phyloP scores from a whole-genome alignment of 2,113 vertebrate species.

The Clarias batrachus region DNA sequence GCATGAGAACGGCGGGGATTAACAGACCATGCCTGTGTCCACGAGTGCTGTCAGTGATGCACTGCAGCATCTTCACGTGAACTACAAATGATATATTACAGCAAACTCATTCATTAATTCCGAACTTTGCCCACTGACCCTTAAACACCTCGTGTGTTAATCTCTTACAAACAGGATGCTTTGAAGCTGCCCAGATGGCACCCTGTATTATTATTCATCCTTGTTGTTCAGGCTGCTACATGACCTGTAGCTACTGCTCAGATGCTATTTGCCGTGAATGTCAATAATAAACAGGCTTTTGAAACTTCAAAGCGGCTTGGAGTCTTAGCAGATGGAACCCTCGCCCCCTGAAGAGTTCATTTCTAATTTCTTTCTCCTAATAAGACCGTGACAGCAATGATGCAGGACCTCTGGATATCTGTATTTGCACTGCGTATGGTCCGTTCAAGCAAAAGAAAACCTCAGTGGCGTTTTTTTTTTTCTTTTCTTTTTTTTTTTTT shows the following conservation, averaged over 20 bases:
- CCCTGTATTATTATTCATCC: slow-evolving; percentile 72
- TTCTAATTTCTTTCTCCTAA: slow-evolving; percentile 52
- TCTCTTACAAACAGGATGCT: slow-evolving; percentile 73
- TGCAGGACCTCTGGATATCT: slow-evolving; percentile 43
- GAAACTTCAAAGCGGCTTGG: slow-evolving; percentile 56
- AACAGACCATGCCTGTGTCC: not conserved
- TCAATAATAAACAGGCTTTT: slow-evolving; percentile 70
- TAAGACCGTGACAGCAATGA: slow-evolving; percentile 47
- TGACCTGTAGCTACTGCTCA: slow-evolving; percentile 74
- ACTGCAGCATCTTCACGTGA: not conserved
- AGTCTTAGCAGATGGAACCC: slow-evolving; percentile 40
- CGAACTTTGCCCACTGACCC: slow-evolving; percentile 68
- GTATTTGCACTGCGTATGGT: slow-evolving; percentile 37
- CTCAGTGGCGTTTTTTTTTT: not conserved
- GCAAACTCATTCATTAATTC: slow-evolving; percentile 28
- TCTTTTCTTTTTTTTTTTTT: not conserved
- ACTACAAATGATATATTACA: not conserved
- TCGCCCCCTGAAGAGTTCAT: slow-evolving; percentile 48
- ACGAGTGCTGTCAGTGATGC: not conserved
- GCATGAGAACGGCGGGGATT: slow-evolving; percentile 3
- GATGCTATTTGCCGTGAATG: slow-evolving; percentile 69
- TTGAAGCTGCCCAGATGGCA: slow-evolving; percentile 76
- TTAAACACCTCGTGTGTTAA: slow-evolving; percentile 67
- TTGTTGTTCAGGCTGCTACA: slow-evolving; percentile 67
- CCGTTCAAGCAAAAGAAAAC: slow-evolving; percentile 17